Evolutionary conservation across 1,140 invertebrate genomes (phyloP).

Genomic region (Olivierus martensii): DNA sequence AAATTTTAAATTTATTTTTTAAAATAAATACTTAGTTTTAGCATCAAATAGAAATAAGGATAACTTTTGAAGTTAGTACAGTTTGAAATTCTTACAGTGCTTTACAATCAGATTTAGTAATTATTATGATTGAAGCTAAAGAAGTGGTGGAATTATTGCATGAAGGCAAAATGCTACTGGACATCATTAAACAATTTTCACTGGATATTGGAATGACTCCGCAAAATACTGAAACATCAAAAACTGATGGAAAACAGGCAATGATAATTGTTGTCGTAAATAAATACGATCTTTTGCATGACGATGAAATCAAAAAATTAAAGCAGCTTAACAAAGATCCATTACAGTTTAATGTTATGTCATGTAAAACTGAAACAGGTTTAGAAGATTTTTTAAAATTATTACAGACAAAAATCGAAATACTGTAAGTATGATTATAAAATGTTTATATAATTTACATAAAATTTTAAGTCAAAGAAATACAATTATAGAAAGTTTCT

Average conservation of each 20-base stretch:
- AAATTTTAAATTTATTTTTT: too few relatives aligned
- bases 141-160: neutral
- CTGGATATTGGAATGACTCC: too few relatives aligned
- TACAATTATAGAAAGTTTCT: too few relatives aligned
- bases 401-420: neutral
- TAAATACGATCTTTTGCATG: slow-evolving; percentile 5
- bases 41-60: too few relatives aligned
- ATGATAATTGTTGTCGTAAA: slow-evolving; percentile 4
- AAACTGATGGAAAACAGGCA: neutral
- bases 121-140: slow-evolving; percentile 6
- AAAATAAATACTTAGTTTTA: too few relatives aligned
- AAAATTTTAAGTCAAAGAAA: neutral
- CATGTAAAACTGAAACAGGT: slow-evolving; percentile 3
- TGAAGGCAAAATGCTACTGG: too few relatives aligned
- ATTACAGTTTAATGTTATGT: slow-evolving; percentile 1
- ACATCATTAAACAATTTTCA: too few relatives aligned
- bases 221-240: too few relatives aligned
- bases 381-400: neutral
- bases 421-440: slow-evolving; percentile 1
- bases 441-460: neutral
- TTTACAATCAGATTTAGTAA: slow-evolving; percentile 3
- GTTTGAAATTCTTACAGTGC: neutral
- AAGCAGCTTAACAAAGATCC: neutral
- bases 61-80: too few relatives aligned
- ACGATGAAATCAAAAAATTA: neutral